These are phyloP conservation scores for Hippoglossus hippoglossus DNA, from an alignment of 2,797 vertebrate species.

Conservation along the genomic window DNA sequence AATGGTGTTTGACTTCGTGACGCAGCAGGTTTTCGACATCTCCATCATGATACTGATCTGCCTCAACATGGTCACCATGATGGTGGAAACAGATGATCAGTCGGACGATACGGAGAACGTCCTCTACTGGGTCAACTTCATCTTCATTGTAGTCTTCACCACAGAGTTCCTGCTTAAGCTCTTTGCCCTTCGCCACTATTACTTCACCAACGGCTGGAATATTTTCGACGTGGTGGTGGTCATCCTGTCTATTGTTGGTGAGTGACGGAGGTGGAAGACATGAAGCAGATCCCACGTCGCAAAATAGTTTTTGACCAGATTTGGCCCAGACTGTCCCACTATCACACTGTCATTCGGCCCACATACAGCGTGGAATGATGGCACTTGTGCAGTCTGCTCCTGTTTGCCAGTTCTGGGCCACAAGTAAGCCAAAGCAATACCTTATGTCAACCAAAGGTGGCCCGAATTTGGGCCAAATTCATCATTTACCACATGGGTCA, in stretches of 20 bases:
- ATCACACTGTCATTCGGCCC: too few species aligned
- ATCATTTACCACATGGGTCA: too few species aligned
- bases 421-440: too few species aligned
- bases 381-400: too few species aligned
- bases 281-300: background rate
- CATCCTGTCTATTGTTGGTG: conserved; percentile 98
- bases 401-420: too few species aligned
- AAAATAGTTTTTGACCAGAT: too few species aligned
- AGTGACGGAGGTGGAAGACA: conserved; percentile 73
- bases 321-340: too few species aligned
- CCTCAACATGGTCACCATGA: conserved; percentile 99
- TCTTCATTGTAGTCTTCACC: conserved; percentile 98
- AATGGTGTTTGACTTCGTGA: conserved; percentile 97
- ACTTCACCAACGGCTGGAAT: conserved; percentile 99
- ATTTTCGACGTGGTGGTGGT: conserved; percentile 99
- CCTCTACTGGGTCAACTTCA: conserved; percentile 98
- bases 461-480: too few species aligned
- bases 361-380: too few species aligned
- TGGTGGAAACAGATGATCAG: conserved; percentile 98
- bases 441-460: too few species aligned
- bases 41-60: conserved; percentile 99
- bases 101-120: conserved; percentile 93
- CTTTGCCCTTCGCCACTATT: conserved; percentile 96
- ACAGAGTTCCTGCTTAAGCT: conserved; percentile 97
- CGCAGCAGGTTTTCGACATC: conserved; percentile 98